Conservation (phyloP, 2,113 vertebrate species). For the Tragelaphus buxtoni region DNA sequence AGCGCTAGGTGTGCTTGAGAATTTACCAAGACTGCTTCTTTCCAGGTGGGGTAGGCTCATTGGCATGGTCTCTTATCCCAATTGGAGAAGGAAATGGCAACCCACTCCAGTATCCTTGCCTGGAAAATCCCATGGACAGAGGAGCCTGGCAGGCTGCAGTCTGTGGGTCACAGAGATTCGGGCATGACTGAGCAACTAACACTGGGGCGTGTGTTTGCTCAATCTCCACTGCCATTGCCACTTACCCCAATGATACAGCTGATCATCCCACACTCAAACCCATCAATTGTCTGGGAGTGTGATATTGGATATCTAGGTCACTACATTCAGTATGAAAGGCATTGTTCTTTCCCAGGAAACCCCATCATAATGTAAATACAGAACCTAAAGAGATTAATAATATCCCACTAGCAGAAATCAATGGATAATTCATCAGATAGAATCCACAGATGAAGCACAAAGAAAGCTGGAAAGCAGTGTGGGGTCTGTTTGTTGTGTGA, state of each 20-base stretch:
- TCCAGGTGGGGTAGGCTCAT: background rate
- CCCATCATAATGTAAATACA: background rate
- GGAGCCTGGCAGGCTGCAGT: background rate
- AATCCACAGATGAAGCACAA: background rate
- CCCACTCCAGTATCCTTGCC: background rate
- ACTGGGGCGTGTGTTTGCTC: background rate
- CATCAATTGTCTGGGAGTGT: accelerated
- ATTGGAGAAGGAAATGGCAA: background rate
- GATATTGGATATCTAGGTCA: no score
- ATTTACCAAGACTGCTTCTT: background rate
- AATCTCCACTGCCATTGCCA: background rate
- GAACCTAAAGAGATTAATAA: background rate
- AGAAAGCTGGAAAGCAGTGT: background rate
- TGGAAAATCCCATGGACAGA: background rate
- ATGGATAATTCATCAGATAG: no score
- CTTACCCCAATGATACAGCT: accelerated
- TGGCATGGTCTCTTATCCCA: background rate
- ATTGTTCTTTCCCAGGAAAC: background rate
- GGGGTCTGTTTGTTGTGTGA: background rate
- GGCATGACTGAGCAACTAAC: background rate
- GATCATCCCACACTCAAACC: background rate
- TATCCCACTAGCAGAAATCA: background rate
- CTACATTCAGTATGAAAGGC: background rate
- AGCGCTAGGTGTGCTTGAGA: no score
- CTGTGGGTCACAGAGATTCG: accelerated